Evolutionary conservation across 2,888 invertebrate species (phyloP).

Genomic region (Dynastes maya): DNA sequence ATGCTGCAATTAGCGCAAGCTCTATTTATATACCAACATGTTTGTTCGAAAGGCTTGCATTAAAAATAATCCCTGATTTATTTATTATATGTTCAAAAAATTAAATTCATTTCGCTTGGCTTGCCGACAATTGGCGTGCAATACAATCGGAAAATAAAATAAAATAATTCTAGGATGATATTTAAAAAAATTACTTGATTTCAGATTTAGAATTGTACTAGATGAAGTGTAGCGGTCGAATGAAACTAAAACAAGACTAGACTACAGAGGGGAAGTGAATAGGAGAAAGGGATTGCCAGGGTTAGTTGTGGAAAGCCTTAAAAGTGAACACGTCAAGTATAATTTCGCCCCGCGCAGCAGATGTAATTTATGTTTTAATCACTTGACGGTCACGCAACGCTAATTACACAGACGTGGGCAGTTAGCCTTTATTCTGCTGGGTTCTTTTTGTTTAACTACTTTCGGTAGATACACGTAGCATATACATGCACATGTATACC

Average conservation of each 20-base stretch:
- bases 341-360: conserved; percentile 65
- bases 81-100: conserved; percentile 44
- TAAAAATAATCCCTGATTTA: conserved; percentile 47
- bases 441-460: conserved; percentile 45
- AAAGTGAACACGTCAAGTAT: conserved; percentile 66
- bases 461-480: conserved; percentile 35
- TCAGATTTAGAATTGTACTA: too few species aligned
- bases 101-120: conserved; percentile 34
- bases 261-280: neutral
- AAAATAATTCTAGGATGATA: conserved; percentile 20
- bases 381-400: conserved; percentile 69
- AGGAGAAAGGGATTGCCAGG: conserved; percentile 25
- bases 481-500: neutral
- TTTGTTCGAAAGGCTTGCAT: conserved; percentile 35
- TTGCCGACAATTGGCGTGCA: conserved; percentile 35
- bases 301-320: conserved; percentile 54
- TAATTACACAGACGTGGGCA: conserved; percentile 68
- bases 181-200: neutral
- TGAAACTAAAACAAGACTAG: too few species aligned
- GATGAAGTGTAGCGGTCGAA: neutral
- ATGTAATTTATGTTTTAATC: conserved; percentile 71
- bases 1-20: conserved; percentile 34
- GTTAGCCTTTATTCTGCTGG: conserved; percentile 56
- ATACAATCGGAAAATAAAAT: conserved; percentile 7
- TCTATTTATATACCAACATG: conserved; percentile 36